A percentile compares a stretch with the other conserved stretches of the same genome.
Evolutionary conservation across 2,113 vertebrate species (phyloP).

Genomic region (Bujurquina vittata): DNA sequence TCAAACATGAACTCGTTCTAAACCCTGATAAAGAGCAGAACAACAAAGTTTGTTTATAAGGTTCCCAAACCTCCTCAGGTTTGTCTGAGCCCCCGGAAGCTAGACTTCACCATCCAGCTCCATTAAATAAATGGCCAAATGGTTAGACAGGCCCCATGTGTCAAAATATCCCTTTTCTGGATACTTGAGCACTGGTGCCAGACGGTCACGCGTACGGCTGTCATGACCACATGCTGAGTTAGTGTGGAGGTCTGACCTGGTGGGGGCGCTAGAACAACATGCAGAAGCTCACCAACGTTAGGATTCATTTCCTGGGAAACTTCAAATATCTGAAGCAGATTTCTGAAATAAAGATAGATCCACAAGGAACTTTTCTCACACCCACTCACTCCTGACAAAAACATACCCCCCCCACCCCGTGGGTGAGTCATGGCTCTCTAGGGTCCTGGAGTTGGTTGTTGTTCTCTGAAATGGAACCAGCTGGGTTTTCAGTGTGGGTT

Average conservation of each 20-base stretch:
- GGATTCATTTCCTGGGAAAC: neutral
- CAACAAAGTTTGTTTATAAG: no score
- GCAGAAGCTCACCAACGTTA: neutral
- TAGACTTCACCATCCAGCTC: no score
- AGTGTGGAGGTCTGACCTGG: neutral
- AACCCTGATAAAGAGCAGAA: no score
- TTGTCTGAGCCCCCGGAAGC: no score
- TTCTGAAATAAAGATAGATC: neutral
- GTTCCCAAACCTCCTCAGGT: no score
- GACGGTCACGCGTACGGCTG: neutral
- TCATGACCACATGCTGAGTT: neutral
- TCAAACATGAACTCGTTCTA: no score
- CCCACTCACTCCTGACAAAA: conserved; percentile 1
- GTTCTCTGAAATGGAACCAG: conserved; percentile 17
- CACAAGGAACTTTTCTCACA: neutral
- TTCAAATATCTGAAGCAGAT: neutral
- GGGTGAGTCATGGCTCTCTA: neutral
- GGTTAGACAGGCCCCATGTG: neutral
- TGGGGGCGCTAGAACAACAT: neutral
- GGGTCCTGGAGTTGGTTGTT: neutral
- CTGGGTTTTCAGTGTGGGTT: conserved; percentile 15
- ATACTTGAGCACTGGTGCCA: neutral
- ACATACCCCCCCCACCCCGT: neutral
- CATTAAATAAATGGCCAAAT: neutral
- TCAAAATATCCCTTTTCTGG: neutral